A percentile compares a stretch with the other conserved stretches of the same genome.
Conservation (phyloP, 1,140 invertebrate species). For the Dendroctonus ponderosae region DNA sequence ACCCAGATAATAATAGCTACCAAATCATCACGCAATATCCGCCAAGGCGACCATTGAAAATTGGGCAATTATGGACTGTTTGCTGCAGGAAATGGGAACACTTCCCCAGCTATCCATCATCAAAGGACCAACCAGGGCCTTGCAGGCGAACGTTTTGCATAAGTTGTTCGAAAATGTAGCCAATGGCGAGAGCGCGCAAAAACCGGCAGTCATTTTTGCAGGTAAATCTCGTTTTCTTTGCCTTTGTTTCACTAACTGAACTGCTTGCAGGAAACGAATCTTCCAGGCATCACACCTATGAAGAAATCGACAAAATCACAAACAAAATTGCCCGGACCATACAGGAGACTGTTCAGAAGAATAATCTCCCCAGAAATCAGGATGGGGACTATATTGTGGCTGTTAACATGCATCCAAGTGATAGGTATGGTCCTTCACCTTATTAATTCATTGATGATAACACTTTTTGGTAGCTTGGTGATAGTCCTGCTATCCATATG, state of each 20-base stretch:
- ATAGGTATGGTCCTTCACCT: constrained; percentile 42
- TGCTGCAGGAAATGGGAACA: constrained; percentile 42
- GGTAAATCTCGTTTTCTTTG: constrained; percentile 35
- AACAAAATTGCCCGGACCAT: constrained; percentile 41
- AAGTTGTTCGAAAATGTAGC: constrained; percentile 44
- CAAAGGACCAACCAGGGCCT: constrained; percentile 43
- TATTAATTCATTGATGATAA: background rate
- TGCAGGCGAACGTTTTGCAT: constrained; percentile 36
- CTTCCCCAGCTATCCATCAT: constrained; percentile 47
- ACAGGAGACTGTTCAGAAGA: constrained; percentile 34
- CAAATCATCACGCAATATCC: too few species aligned
- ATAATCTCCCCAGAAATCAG: constrained; percentile 53
- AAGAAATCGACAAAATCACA: constrained; percentile 39
- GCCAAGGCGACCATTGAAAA: too few species aligned
- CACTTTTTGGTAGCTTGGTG: constrained; percentile 56
- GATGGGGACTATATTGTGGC: constrained; percentile 70
- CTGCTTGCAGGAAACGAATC: constrained; percentile 29
- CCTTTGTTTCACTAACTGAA: background rate
- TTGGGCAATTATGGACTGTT: too few species aligned
- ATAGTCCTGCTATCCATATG: constrained; percentile 69
- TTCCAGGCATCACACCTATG: constrained; percentile 36
- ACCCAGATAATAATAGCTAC: too few species aligned
- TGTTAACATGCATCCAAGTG: constrained; percentile 73
- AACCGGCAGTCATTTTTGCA: constrained; percentile 46
- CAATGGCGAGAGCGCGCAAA: constrained; percentile 24